Evolutionary conservation across 1,140 invertebrate genomes (phyloP), one percentile per base, ranked within the genome.

Genomic region (Trichonephila clavipes): DNA sequence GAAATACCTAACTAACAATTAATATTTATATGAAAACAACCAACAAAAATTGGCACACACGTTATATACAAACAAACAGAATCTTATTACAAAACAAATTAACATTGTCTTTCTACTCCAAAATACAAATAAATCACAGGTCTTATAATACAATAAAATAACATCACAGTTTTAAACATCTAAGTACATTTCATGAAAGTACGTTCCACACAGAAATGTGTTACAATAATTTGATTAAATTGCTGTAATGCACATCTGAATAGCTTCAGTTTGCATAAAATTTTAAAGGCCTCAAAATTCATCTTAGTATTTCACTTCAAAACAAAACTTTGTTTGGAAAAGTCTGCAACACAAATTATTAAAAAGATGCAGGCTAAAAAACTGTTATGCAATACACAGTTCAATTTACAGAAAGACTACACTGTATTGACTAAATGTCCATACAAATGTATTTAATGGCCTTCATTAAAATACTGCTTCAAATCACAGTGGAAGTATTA

Each of bases 61-160:
- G 10, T 51, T 51, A 51, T 5, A 51, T 51, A 51, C 10, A 51
- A 7, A 51, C 51, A 51, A 51, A 51, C 34, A 34, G 6, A 51
- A 51, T 51, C 7, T 51, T 51, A 51, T 51, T 51, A 51, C 10
- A 51, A 51, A 51, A 51, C 51, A 7, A 51, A 5, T 69, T 69
- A n/a, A 69, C 7, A 28, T 14, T 24, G 3, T 24, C 24, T 66
- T 66, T 66, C 19, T 19, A 66, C 24, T 28, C 8, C 34, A 34
- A 34, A 40, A 77, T 77, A 77, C 18, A 77, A 77, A 77, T 77
- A 77, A 77, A 77, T 77, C 72, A 77, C 28, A 69, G 66, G 14
- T 24, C 3, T 8, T 34, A 77, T 77, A 77, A 28, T 24, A 40
- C 1, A 1, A 1, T 77, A 34, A 16, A 28, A 12, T 34, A 77